Evolutionary conservation across 1,140 invertebrate genomes (phyloP), one percentile per base, ranked within the genome.

Genomic region (Dolichoris vasculosae): DNA sequence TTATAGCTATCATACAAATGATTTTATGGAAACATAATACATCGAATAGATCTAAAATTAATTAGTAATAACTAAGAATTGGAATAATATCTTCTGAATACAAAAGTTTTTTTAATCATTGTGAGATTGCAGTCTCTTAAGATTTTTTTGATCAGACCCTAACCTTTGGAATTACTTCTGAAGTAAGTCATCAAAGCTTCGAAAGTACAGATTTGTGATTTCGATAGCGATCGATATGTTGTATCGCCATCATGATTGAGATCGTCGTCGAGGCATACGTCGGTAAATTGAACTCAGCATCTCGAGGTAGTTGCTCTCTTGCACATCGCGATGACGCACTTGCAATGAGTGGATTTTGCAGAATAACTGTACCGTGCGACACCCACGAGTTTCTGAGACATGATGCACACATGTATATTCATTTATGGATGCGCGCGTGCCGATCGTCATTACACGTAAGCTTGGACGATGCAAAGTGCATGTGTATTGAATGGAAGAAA

Each of bases 321-420:
- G 69, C 38, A 38, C 51, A 75, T 40, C 40, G 38, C 82, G 48
- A 79, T 88, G 87, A 88, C 87, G 87, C 86, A 87, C 87, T 79
- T 79, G 77, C 84, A 38, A 83, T 59, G 80, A 13, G 82, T 86
- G 82, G 85, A 83, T 88, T 88, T 89, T 88, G 76, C 87, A 86
- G 85, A 80, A 81, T 89, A 89, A 89, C 88, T 89, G 88, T 89
- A 88, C 86, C 87, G 75, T 38, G 86, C 81, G 63, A 78, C 88
- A 88, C 87, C 86, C 80, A 88, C 87, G 83, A 85, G 76, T 69
- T 26, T 0, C 73, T 23, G 43, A 23, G 17, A 71, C 32, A 30
- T 17, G 9, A 13, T n/a, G 38, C 55, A 64, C 38, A 32, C 43
- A 46, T 38, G 63, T 30, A 32, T 20, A 20, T 80, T 38, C 51